Evolutionary conservation across 1,140 invertebrate species (phyloP), one percentile per base, ranked within the genome.

Genomic region (Euwallacea fornicatus): DNA sequence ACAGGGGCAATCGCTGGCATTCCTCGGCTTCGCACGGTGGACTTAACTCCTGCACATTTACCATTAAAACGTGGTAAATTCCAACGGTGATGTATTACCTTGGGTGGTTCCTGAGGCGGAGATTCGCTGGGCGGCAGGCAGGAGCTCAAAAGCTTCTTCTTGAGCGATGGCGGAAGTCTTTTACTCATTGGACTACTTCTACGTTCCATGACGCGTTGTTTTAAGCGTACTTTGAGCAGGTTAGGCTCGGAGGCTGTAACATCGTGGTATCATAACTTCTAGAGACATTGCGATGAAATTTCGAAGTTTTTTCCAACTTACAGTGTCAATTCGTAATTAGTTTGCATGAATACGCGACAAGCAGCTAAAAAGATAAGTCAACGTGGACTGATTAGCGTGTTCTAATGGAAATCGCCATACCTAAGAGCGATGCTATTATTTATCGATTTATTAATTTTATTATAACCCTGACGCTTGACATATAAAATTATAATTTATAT

Each of bases 171-270:
- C 78, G 91, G 88, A 78, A 88, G 85, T 76, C 94, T 87, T 76
- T 93, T 87, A 76, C 93, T 90, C 82, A 95, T 89, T 76, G 94
- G 93, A 81, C 93, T 94, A 78, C 89, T 88, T 80, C 93, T 89
- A 75, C 93, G 88, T 84, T 96, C 94, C 84, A 95, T 92, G 78
- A 97, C 93, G 82, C 95, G 92, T 85, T 96, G 94, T 88, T 98
- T 98, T 80, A 98, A 88, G 79, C 95, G 92, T 84, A 97, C 92
- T 88, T 98, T 98, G 84, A 96, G 88, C 84, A 97, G 89, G 88
- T 98, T 98, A 75, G 96, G 95, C 88, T 98, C 96, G 84, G 96
- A 98, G 80, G 95, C 96, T 97, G 68, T 88, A 82, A 83, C 21
- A 33, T 33, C 21, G 21, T 4, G 21, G 4, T 33, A 33, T 33